Evolutionary conservation across 2,797 vertebrate species (phyloP), one percentile per base, ranked within the genome.

Genomic region (Oreonectes daqikongensis): DNA sequence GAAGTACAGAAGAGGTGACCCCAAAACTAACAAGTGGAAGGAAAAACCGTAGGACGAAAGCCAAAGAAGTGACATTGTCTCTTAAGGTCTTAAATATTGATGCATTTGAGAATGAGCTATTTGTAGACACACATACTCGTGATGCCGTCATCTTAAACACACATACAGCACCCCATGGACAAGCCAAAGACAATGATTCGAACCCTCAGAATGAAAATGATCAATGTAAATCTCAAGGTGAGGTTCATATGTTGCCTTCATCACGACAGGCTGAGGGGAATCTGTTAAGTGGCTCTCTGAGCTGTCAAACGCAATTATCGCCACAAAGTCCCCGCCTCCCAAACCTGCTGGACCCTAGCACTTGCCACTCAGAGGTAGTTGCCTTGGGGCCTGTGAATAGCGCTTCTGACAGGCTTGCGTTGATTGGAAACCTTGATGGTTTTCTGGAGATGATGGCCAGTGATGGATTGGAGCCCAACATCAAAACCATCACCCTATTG

Each of bases 401-500:
- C 0, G 83, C 92, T 0, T 91, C 91, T 0, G 90, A 96, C 4
- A 90, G 94, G 28, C 91, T 99, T 18, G 91, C 93, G 38, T 81
- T 95, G 77, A 94, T 95, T 81, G 94, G 95, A 32, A 55, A 78
- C 61, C 67, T 85, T 65, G 74, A 91, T 8, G 96, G 96, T 8
- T 92, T 99, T 85, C 85, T 99, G 82, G 88, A 87, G 8, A 95
- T 93, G 80, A 96, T 99, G 96, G 87, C 83, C 0, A 87, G 90
- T 5, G 87, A 93, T 0, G 75, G 87, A 4, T 86, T 94, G 55
- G 72, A 60, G 1, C 95, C 96, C 0, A 89, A 90, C 81, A 90
- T 99, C 79, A 95, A 88, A 83, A 98, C 96, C 0, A 87, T 99
- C 79, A 97, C 95, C 0, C 86, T 98, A 71, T 82, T 99, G 85